Evolutionary conservation across 2,888 invertebrate species (phyloP).

Genomic region (Linhomoeus sp.): DNA sequence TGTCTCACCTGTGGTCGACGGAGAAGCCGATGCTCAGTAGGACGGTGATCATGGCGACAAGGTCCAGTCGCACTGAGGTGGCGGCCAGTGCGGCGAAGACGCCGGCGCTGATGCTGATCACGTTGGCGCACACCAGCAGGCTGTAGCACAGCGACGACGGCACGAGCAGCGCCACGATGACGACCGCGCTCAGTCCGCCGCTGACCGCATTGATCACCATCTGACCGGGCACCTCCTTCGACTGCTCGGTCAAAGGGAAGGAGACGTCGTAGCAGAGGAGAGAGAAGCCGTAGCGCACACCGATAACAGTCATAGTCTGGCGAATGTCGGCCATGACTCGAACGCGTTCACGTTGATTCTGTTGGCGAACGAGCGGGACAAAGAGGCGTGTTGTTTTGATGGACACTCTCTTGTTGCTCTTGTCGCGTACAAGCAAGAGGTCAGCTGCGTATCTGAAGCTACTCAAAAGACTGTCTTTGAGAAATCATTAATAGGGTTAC

Average conservation of each 20-base stretch:
- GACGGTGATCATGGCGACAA: slow-evolving; percentile 7
- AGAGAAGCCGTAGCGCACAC: no score
- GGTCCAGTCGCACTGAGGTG: slow-evolving; percentile 3
- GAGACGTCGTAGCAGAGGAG: slow-evolving; percentile 9
- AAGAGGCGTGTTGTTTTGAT: no score
- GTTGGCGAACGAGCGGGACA: no score
- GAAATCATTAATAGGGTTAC: no score
- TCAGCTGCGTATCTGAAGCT: no score
- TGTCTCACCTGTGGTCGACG: slow-evolving; percentile 5
- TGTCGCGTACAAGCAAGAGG: no score
- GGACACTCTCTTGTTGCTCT: no score
- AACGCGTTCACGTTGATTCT: no score
- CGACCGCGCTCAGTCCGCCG: background rate
- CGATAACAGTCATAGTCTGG: no score
- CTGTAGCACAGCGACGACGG: background rate
- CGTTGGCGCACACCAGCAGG: background rate
- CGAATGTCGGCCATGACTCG: no score
- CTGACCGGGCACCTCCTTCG: slow-evolving; percentile 1
- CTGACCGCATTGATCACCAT: background rate
- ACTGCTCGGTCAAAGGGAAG: slow-evolving; percentile 8
- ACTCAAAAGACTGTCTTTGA: no score
- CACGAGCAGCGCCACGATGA: background rate
- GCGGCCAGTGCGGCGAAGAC: background rate
- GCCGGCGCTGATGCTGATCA: slow-evolving; percentile 3
- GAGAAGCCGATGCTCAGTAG: slow-evolving; percentile 8